phyloP scores from a whole-genome alignment of 2,888 invertebrate species.

The Caenorhabditis sp. region DNA sequence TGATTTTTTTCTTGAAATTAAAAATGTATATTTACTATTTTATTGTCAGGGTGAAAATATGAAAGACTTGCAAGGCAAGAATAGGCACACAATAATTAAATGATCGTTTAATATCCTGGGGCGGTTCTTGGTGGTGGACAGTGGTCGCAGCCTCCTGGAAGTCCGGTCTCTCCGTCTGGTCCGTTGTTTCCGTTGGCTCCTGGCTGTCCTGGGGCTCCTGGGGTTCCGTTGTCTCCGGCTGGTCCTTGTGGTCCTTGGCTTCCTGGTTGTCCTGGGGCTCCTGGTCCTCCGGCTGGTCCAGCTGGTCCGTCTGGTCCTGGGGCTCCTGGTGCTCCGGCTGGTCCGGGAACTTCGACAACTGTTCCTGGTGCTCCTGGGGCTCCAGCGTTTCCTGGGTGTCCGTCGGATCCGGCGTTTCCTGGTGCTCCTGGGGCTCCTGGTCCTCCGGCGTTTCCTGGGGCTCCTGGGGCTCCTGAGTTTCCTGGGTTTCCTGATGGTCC shows the following conservation, averaged over 20 bases:
- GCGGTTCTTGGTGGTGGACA: constrained; percentile 61
- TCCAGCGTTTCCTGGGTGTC: constrained; percentile 46
- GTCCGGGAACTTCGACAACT: constrained; percentile 30
- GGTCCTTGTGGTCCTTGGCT: constrained; percentile 48
- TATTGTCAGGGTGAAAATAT: constrained; percentile 26
- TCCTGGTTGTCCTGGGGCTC: constrained; percentile 46
- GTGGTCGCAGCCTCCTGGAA: constrained; percentile 60
- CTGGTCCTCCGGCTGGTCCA: constrained; percentile 53
- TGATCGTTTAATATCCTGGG: constrained; percentile 50
- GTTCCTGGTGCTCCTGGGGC: constrained; percentile 17
- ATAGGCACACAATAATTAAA: constrained; percentile 26
- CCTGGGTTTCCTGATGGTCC: constrained; percentile 64
- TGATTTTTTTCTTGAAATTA: neutral
- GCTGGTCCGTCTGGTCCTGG: constrained; percentile 54
- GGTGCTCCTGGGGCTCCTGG: constrained; percentile 49
- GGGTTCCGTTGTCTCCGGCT: constrained; percentile 44
- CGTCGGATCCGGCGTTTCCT: constrained; percentile 47
- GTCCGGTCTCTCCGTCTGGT: constrained; percentile 57
- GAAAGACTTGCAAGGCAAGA: constrained; percentile 33
- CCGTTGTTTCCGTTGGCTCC: constrained; percentile 46
- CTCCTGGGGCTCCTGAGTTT: constrained; percentile 57
- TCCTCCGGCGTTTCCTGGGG: constrained; percentile 49
- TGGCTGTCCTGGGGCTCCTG: constrained; percentile 55
- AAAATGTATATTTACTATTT: constrained; percentile 16
- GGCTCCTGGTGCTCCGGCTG: constrained; percentile 40